These are phyloP conservation scores for Hyles vespertilio DNA, from an alignment of 1,140 invertebrate genomes.

Conservation along the genomic window DNA sequence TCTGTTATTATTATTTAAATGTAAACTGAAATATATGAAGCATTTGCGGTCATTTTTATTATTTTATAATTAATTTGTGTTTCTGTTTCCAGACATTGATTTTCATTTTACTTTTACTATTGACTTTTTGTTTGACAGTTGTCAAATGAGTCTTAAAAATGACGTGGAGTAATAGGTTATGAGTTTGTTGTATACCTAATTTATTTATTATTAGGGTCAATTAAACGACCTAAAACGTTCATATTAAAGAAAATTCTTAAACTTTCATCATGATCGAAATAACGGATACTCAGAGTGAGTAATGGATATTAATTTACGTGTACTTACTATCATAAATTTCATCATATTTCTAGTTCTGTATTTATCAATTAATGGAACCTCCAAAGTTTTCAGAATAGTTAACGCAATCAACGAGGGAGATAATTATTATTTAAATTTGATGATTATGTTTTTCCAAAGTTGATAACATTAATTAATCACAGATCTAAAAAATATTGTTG, in stretches of 20 bases:
- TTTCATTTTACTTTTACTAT: neutral
- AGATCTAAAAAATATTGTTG: too few species aligned
- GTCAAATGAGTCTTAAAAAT: conserved; percentile 37
- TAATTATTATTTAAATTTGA: too few species aligned
- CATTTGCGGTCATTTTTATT: too few species aligned
- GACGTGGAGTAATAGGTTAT: conserved; percentile 64
- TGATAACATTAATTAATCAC: too few species aligned
- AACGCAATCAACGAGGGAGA: too few species aligned
- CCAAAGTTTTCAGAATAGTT: neutral
- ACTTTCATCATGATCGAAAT: conserved; percentile 62
- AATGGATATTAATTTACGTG: neutral
- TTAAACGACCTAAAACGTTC: conserved; percentile 23
- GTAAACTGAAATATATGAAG: too few species aligned
- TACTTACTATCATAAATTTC: too few species aligned
- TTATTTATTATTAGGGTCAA: conserved; percentile 5
- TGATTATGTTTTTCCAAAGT: too few species aligned
- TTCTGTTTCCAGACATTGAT: too few species aligned
- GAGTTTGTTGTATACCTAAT: conserved; percentile 44
- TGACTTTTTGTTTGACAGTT: conserved; percentile 12
- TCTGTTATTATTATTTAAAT: too few species aligned
- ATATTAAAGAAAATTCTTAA: conserved; percentile 22
- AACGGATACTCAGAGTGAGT: conserved; percentile 63
- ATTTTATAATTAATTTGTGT: too few species aligned
- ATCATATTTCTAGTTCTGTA: neutral
- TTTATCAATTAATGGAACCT: neutral